Evolutionary conservation across 2,888 invertebrate genomes (phyloP).

Genomic region (Microchrysa polita): DNA sequence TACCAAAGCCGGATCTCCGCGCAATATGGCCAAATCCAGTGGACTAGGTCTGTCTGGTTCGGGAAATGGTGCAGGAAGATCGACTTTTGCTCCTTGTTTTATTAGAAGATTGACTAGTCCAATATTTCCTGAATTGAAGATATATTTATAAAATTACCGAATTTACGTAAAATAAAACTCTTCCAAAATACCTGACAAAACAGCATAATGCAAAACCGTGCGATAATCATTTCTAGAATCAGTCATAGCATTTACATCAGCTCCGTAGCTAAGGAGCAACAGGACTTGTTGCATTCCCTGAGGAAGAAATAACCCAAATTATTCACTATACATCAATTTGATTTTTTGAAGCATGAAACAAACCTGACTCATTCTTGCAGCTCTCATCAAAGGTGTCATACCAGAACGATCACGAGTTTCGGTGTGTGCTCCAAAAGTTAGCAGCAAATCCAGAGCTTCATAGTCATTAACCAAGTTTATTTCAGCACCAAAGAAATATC

Average conservation of each 20-base stretch:
- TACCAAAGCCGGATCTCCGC: constrained; percentile 79
- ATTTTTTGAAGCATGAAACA: not conserved
- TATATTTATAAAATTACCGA: not conserved
- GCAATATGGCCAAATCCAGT: constrained; percentile 84
- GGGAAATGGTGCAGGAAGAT: constrained; percentile 68
- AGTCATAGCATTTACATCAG: constrained; percentile 86
- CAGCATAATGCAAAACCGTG: constrained; percentile 89
- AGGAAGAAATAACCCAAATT: constrained; percentile 44
- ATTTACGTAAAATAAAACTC: constrained; percentile 35
- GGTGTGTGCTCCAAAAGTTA: constrained; percentile 87
- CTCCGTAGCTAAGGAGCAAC: constrained; percentile 80
- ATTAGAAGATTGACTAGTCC: constrained; percentile 81
- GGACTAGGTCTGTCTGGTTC: constrained; percentile 79
- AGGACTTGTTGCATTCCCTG: constrained; percentile 80
- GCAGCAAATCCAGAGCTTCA: constrained; percentile 81
- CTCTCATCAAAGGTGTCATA: constrained; percentile 91
- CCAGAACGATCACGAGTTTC: constrained; percentile 88
- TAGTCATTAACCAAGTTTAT: constrained; percentile 87
- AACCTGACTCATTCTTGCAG: constrained; percentile 81
- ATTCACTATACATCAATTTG: no score
- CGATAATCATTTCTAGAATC: constrained; percentile 87
- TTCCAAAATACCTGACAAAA: constrained; percentile 73
- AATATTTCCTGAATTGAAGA: constrained; percentile 69
- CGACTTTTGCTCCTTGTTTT: constrained; percentile 82
- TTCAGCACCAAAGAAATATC: constrained; percentile 92